A percentile compares a stretch with the other conserved stretches of the same genome.
These are phyloP conservation scores for mouse (Mus musculus) DNA, from an alignment of 2,113 vertebrate genomes.

Conservation along the genomic window GRCm39 chr6:71480001-71480500, in stretches of 20 bases:
- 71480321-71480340: background rate
- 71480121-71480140: conserved; percentile 48
- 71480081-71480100: conserved; percentile 38
- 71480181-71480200: background rate
- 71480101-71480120: conserved; percentile 54
- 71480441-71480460: conserved; percentile 42
- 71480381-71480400: background rate
- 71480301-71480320: background rate
- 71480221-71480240: background rate
- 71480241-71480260: background rate
- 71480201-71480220: background rate
- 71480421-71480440: background rate
- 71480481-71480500: background rate
- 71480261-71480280: background rate
- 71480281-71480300: background rate
- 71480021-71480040: background rate
- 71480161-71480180: background rate
- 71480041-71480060: background rate
- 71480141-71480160: conserved; percentile 28
- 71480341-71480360: background rate
- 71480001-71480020: background rate
- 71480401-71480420: conserved; percentile 5
- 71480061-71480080: background rate
- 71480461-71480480: conserved; percentile 28
- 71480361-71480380: background rate